Base-by-base conservation (phyloP, 2,113 vertebrate genomes). In the Seriola dumerili region DNA sequence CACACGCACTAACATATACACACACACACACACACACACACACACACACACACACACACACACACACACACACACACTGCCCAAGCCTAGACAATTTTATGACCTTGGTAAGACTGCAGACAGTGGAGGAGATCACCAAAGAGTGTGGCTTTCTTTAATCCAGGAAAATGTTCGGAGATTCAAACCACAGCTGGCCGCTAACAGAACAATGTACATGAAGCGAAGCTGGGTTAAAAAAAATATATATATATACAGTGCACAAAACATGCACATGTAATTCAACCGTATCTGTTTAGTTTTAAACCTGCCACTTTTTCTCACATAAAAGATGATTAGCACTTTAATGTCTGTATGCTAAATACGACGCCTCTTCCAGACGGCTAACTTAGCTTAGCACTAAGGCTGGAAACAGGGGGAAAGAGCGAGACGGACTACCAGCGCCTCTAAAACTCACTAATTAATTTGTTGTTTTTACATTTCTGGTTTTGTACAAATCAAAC, bases 91-190 rank as follows among this genome's bases (percentile, higher is more conserved):
- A 83, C 81, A 61, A 44, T 76, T 88, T 81, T 85, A 88, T 78
- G 87, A 84, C 81, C 76, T 64, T 62, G 88, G 84, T 83, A n/a
- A 89, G 88, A 84, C 79, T 70, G 67, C 16, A 89, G 86, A 89
- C 76, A 63, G 66, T 69, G 79, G 64, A 70, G 80, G 70, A 91
- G 84, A 80, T 86, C 85, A 86, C 57, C 44, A 13, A 66, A 58
- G 3, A 5, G 58, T 76, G 75, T 72, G 71, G 46, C 44, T 89
- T 88, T 76, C 29, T 76, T 71, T 80, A 65, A 78, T 86, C 55
- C 74, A 4, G 64, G 62, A 76, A 86, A 84, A 79, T 81, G 74
- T 81, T 62, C 11, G 38, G 48, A 54, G 54, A 64, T 69, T 82
- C 44, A 83, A 61, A 75, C 75, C 62, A 8, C 85, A 65, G 78